Conservation (phyloP, 1,140 invertebrate species). For the Drosophila punjabiensis region DNA sequence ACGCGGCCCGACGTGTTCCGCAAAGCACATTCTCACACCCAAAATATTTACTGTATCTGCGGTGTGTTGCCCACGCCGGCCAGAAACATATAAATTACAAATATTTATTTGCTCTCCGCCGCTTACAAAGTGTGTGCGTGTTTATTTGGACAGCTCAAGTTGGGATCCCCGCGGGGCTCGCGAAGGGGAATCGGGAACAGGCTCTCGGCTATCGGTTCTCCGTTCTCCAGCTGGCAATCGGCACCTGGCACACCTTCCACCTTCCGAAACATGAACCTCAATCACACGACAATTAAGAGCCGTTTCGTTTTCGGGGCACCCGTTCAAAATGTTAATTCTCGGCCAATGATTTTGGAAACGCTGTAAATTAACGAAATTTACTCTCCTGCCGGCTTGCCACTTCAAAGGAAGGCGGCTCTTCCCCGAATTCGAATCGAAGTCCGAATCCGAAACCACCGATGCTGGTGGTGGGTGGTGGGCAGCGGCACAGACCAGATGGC, state of each 20-base stretch:
- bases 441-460: conserved; percentile 9
- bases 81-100: conserved; percentile 77
- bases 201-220: no score
- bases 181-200: conserved; percentile 36
- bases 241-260: conserved; percentile 52
- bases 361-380: conserved; percentile 54
- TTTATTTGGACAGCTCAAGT: conserved; percentile 74
- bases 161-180: conserved; percentile 29
- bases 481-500: conserved; percentile 63
- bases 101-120: conserved; percentile 78
- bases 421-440: conserved; percentile 32
- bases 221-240: conserved; percentile 39
- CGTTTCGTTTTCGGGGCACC: conserved; percentile 34
- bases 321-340: conserved; percentile 48
- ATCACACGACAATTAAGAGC: conserved; percentile 47
- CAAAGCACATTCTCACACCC: conserved; percentile 69
- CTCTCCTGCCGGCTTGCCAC: conserved; percentile 48
- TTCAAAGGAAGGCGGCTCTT: conserved; percentile 62
- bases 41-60: conserved; percentile 69
- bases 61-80: conserved; percentile 67
- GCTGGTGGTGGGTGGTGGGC: conserved; percentile 13
- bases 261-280: conserved; percentile 34
- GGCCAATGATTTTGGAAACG: conserved; percentile 38
- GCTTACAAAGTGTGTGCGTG: conserved; percentile 79
- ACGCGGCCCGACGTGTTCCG: conserved; percentile 38